Base-by-base conservation (phyloP, 2,797 vertebrate species). In the Carcharodon carcharias region DNA sequence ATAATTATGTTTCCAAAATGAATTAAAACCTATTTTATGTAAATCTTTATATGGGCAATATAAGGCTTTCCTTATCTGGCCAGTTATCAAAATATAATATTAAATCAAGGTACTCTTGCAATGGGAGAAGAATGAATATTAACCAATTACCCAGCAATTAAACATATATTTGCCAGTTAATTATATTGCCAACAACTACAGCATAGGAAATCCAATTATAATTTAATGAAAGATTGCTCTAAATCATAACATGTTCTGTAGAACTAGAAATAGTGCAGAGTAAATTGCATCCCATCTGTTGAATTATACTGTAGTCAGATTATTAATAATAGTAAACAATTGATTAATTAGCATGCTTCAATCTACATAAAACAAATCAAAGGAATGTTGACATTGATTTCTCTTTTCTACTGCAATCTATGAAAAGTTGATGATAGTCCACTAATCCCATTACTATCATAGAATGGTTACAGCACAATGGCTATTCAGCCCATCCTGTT, bases 111-210 rank as follows among this genome's bases (percentile, higher is more conserved):
- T 56, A 9, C 14, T 56, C 45, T 50, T 14, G 69, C 50, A 73
- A 8, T 95, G 45, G 94, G 14, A 95, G 69, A 73, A 56, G 69
- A 77, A 56, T 77, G 50, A 31, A 54, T 95, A 58, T 95, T 95
- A 71, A 77, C 31, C 7, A 95, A 95, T 95, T 77, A 77, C 31
- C 6, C 9, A 56, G 16, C 50, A 95, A 95, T 95, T 95, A 95
- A 95, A 31, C 54, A 77, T 95, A 35, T 56, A 73, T 95, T 95
- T 95, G 21, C 45, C 94, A 95, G 67, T 95, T 95, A 95, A 95
- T 95, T 73, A 95, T 73, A 26, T 95, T 95, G 50, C 65, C 50
- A 77, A 95, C 94, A 95, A 95, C 50, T 69, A 35, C 94, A 95
- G 31, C 45, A 95, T 31, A 54, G 50, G 69, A 95, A 95, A n/a